phyloP scores from a whole-genome alignment of 2,797 vertebrate species.

The Kryptopterus vitreolus region DNA sequence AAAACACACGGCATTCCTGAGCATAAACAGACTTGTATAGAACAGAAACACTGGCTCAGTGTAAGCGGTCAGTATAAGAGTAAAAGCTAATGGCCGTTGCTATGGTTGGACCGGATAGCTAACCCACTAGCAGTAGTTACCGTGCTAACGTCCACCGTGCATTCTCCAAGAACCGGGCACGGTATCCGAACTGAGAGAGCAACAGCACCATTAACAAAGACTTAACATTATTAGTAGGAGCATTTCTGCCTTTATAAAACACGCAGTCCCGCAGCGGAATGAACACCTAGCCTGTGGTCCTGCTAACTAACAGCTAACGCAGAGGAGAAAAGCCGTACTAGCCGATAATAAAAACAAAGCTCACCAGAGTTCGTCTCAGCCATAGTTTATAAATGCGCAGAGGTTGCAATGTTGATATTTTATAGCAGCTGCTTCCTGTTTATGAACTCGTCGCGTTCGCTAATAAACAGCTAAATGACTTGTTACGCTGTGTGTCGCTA shows the following conservation, averaged over 20 bases:
- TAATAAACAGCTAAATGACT: background rate
- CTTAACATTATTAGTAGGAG: too few species aligned
- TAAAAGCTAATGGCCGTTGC: background rate
- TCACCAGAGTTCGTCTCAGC: slow-evolving; percentile 58
- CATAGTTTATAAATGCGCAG: slow-evolving; percentile 39
- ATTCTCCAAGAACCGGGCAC: background rate
- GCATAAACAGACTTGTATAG: background rate
- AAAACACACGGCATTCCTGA: background rate
- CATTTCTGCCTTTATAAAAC: too few species aligned
- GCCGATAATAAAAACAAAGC: slow-evolving; percentile 25
- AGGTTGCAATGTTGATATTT: background rate
- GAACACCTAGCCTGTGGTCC: background rate
- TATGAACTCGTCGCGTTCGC: background rate
- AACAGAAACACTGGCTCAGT: background rate
- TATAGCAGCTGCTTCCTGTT: background rate
- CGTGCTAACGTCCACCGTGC: background rate
- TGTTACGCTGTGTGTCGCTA: background rate
- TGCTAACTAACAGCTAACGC: background rate
- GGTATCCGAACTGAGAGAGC: background rate
- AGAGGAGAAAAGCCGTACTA: too few species aligned
- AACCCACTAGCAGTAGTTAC: background rate
- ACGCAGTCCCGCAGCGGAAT: too few species aligned
- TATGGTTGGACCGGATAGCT: background rate
- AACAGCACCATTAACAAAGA: background rate
- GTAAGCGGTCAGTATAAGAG: background rate